Evolutionary conservation across 2,797 vertebrate genomes (phyloP).

Genomic region (Leucoraja ocellata): DNA sequence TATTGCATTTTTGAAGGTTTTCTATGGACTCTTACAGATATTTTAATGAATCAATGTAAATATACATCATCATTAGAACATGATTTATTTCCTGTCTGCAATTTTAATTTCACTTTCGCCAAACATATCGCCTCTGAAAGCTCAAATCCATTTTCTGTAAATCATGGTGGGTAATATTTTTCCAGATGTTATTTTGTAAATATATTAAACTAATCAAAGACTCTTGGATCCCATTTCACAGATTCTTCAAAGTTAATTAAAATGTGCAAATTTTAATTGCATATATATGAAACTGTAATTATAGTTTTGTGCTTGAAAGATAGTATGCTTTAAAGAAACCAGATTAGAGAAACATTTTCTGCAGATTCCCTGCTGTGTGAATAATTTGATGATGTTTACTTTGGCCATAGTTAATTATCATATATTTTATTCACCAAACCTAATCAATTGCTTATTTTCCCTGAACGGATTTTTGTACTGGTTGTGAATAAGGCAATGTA

Average conservation of each 20-base stretch:
- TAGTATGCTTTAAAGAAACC: slow-evolving; percentile 52
- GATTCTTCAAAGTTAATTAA: slow-evolving; percentile 56
- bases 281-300: slow-evolving; percentile 63
- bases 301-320: slow-evolving; percentile 55
- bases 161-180: slow-evolving; percentile 17
- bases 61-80: not conserved
- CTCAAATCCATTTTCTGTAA: slow-evolving; percentile 17
- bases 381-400: slow-evolving; percentile 73
- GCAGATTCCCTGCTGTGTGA: slow-evolving; percentile 63
- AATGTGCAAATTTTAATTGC: slow-evolving; percentile 55
- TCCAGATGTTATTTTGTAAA: slow-evolving; percentile 33
- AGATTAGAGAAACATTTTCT: slow-evolving; percentile 56
- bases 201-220: slow-evolving; percentile 38
- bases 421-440: slow-evolving; percentile 15
- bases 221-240: slow-evolving; percentile 42
- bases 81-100: not conserved
- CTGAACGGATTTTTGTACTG: slow-evolving; percentile 19
- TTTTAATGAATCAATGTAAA: not conserved
- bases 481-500: slow-evolving; percentile 26
- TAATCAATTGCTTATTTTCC: slow-evolving; percentile 38
- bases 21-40: not conserved
- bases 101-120: not conserved
- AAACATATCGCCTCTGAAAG: not conserved
- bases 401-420: slow-evolving; percentile 42
- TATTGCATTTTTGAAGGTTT: not conserved